A percentile compares a stretch with the other conserved stretches of the same genome.
Evolutionary conservation across 2,888 invertebrate genomes (phyloP).

Genomic region (Epicampocera succincta): DNA sequence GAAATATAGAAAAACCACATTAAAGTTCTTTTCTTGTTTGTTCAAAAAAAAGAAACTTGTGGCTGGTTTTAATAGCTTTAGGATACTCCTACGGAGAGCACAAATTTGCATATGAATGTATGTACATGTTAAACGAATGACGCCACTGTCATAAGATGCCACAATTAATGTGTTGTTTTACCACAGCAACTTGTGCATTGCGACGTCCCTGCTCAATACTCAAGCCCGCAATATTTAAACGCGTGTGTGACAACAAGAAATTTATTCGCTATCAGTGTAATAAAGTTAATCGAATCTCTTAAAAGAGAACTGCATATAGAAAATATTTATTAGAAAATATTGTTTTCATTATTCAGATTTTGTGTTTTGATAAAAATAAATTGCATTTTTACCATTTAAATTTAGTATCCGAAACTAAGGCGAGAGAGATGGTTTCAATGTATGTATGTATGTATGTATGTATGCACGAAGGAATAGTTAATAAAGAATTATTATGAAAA

Average conservation of each 20-base stretch:
- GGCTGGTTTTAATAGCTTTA: slow-evolving; percentile 42
- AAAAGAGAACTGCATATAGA: slow-evolving; percentile 2
- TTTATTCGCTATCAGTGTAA: slow-evolving; percentile 3
- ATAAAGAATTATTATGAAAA: slow-evolving; percentile 63
- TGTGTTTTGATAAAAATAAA: slow-evolving; percentile 57
- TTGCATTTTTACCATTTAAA: slow-evolving; percentile 55
- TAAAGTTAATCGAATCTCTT: slow-evolving; percentile 55
- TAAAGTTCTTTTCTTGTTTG: slow-evolving; percentile 14
- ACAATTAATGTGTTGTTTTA: slow-evolving; percentile 38
- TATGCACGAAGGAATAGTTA: background rate
- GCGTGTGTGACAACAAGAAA: background rate
- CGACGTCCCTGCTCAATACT: background rate
- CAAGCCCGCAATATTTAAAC: background rate
- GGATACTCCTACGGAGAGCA: slow-evolving; percentile 29
- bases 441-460: too few species aligned
- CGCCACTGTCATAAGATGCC: slow-evolving; percentile 51
- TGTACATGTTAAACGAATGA: slow-evolving; percentile 40
- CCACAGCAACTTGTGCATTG: slow-evolving; percentile 15
- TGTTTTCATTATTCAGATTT: slow-evolving; percentile 45
- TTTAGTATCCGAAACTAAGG: slow-evolving; percentile 22
- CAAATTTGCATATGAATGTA: slow-evolving; percentile 13
- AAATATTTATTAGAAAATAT: slow-evolving; percentile 38
- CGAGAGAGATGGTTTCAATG: background rate
- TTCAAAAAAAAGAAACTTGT: slow-evolving; percentile 4
- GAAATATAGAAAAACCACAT: slow-evolving; percentile 35